Evolutionary conservation across 2,113 vertebrate genomes (phyloP), one percentile per base, ranked within the genome.

Genomic region (Brachirus orientalis): DNA sequence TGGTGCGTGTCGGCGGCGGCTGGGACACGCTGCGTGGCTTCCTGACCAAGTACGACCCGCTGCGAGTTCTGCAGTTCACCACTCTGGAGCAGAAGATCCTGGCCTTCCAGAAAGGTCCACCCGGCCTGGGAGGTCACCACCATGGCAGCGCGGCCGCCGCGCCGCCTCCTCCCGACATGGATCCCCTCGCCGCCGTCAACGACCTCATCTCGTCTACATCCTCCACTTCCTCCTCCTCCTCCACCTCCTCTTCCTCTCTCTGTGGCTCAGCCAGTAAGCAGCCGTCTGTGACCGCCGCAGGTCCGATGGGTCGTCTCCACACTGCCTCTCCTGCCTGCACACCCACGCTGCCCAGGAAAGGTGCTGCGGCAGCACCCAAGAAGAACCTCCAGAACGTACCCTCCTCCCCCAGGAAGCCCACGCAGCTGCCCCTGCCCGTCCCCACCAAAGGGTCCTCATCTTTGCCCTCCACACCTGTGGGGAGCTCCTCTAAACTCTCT

Each of bases 1-100:
- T 99, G 98, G 98, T 99, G 22, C 96, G 97, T 12, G 98, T 99
- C 2, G 98, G 98, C 17, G 98, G 98, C 51, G 98, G 98, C 60
- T 99, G 98, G 98, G 98, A 99, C 88, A 99, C 98, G 0, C 95
- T 99, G 63, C 95, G 96, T 59, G 97, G 97, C 10, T 99, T 99
- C 90, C 91, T 99, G 52, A 91, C 93, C 22, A 99, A 99, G 65
- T 96, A 98, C 10, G 98, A 99, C 86, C 98, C 98, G 0, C 95
- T 95, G 76, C 90, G 97, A 4, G 93, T 96, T 37, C 90, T 99
- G 65, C 96, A 98, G 89, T 98, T 99, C 90, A 97, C 96, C 77
- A 97, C 96, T 0, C 91, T 99, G 41, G 98, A 99, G 88, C 96
- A 99, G 89, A 99, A 98, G 90, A 98, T 99, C 80, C 87, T 97